Percentiles rank a stretch among this genome's conserved stretches.
Conservation (phyloP, 2,113 vertebrate species). For the Parus major region DNA sequence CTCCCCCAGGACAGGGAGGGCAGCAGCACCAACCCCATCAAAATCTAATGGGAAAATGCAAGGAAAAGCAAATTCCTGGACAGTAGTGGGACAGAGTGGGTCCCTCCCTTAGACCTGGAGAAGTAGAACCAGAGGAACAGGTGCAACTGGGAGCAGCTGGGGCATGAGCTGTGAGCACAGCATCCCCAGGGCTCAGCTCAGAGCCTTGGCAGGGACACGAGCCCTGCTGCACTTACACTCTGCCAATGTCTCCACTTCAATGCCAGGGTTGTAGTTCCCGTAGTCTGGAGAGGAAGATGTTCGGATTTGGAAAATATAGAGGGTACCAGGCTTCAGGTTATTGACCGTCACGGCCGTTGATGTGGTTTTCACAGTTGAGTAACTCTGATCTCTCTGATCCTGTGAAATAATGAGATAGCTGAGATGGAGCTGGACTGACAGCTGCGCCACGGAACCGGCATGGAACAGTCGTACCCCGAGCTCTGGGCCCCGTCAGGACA, state of each 20-base stretch:
- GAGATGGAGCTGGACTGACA: not conserved
- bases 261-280: slow-evolving; percentile 83
- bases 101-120: not conserved
- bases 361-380: slow-evolving; percentile 91
- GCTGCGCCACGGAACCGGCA: not conserved
- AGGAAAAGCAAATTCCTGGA: not conserved
- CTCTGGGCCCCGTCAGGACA: not conserved
- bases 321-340: slow-evolving; percentile 92
- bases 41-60: not conserved
- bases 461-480: not conserved
- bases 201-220: not conserved
- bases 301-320: slow-evolving; percentile 92
- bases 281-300: slow-evolving; percentile 82
- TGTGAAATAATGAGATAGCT: slow-evolving; percentile 47
- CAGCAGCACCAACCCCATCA: not conserved
- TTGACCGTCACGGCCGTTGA: slow-evolving; percentile 86
- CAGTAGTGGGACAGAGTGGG: not conserved
- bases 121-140: not conserved
- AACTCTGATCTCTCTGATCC: slow-evolving; percentile 93
- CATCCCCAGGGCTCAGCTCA: not conserved
- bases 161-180: not conserved
- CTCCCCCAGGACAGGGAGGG: not conserved
- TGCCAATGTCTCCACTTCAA: slow-evolving; percentile 92
- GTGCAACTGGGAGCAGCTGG: not conserved
- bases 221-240: slow-evolving; percentile 81